Percentiles rank a stretch among this genome's conserved stretches.
Evolutionary conservation across 1,140 invertebrate genomes (phyloP).

Genomic region (Pissodes strobi): DNA sequence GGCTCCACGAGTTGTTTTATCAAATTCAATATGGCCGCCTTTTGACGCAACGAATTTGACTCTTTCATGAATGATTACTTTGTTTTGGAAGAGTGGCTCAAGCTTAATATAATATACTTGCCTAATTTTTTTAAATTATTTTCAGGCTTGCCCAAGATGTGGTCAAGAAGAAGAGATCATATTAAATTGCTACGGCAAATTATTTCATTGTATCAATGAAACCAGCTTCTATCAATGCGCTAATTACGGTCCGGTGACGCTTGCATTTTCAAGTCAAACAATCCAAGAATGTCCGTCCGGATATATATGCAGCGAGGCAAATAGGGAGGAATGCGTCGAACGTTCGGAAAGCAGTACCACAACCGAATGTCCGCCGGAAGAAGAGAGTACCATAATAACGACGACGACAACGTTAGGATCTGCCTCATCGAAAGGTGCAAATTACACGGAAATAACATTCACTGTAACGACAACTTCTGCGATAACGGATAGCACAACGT

Average conservation of each 20-base stretch:
- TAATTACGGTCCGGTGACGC: slow-evolving; percentile 32
- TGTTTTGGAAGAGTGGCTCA: no score
- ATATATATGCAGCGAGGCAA: slow-evolving; percentile 33
- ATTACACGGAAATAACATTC: slow-evolving; percentile 1
- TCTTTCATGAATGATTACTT: no score
- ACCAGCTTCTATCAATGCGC: slow-evolving; percentile 41
- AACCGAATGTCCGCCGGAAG: slow-evolving; percentile 21
- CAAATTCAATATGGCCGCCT: no score
- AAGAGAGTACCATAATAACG: not conserved
- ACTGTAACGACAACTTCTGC: not conserved
- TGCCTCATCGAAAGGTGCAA: not conserved
- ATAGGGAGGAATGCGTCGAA: slow-evolving; percentile 36
- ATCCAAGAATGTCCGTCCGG: slow-evolving; percentile 37
- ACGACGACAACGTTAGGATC: not conserved
- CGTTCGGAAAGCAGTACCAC: slow-evolving; percentile 29
- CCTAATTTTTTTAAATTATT: no score
- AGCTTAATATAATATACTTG: no score
- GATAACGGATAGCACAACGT: no score
- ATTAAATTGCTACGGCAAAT: slow-evolving; percentile 38
- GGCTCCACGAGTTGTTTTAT: no score
- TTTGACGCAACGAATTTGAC: no score
- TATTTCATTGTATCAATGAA: slow-evolving; percentile 37
- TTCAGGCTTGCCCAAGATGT: slow-evolving; percentile 19
- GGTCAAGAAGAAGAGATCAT: slow-evolving; percentile 23
- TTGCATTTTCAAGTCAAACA: slow-evolving; percentile 31